Percentiles rank a stretch among this genome's conserved stretches.
phyloP scores from a whole-genome alignment of 2,113 vertebrate genomes.

The Maccullochella peelii region DNA sequence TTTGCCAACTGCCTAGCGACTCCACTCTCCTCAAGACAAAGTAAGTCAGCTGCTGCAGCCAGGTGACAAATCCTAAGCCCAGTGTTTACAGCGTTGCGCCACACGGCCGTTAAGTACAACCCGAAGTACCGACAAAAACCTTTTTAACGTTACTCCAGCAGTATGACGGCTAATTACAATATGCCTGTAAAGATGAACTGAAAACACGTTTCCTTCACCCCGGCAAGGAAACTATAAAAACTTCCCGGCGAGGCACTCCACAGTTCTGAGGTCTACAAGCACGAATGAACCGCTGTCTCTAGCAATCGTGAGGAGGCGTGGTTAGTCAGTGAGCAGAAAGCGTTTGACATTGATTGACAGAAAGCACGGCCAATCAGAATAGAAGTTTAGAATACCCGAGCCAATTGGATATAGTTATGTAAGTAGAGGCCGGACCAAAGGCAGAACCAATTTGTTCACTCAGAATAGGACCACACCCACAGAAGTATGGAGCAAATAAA shows the following conservation, averaged over 20 bases:
- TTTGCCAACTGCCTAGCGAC: constrained; percentile 15
- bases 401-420: constrained; percentile 35
- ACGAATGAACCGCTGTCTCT: constrained; percentile 52
- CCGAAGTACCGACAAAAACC: neutral
- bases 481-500: neutral
- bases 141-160: neutral
- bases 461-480: constrained; percentile 57
- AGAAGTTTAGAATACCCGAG: accelerated
- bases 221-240: neutral
- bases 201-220: constrained; percentile 36
- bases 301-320: constrained; percentile 60
- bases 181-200: constrained; percentile 8
- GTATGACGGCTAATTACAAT: neutral
- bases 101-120: neutral
- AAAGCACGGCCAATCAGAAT: constrained; percentile 1
- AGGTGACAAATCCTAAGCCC: constrained; percentile 35
- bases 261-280: constrained; percentile 4
- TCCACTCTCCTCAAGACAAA: constrained; percentile 27
- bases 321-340: neutral
- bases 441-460: constrained; percentile 24
- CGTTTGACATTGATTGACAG: constrained; percentile 60
- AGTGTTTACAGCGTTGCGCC: constrained; percentile 17
- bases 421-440: constrained; percentile 23
- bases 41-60: constrained; percentile 38
- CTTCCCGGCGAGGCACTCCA: constrained; percentile 34